Percentiles rank a stretch among this genome's conserved stretches.
These are phyloP conservation scores for Ctenoplectra terminalis DNA, from an alignment of 1,140 invertebrate genomes.

Conservation along the genomic window DNA sequence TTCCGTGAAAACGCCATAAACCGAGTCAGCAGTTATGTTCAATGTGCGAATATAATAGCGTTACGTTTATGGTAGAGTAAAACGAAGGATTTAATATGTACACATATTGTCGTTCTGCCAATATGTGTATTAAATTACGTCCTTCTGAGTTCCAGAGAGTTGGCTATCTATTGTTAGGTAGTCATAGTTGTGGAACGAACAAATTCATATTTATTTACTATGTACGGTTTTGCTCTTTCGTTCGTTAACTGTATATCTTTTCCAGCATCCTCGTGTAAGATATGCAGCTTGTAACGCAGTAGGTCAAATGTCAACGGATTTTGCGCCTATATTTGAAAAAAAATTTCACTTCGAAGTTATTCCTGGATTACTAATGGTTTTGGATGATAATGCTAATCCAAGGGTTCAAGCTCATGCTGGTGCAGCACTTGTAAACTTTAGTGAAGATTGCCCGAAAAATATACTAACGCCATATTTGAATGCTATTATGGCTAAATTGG, in stretches of 20 bases:
- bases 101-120: not conserved
- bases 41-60: too few relatives aligned
- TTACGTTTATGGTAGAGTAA: too few relatives aligned
- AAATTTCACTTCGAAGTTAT: conserved; percentile 98
- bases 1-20: conserved; percentile 61
- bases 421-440: conserved; percentile 99
- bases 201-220: too few relatives aligned
- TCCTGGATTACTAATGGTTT: conserved; percentile 93
- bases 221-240: too few relatives aligned
- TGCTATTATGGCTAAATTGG: conserved; percentile 95
- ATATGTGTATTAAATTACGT: too few relatives aligned
- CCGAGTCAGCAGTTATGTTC: too few relatives aligned
- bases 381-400: conserved; percentile 96
- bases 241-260: conserved; percentile 68
- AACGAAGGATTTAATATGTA: conserved; percentile 15
- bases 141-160: too few relatives aligned
- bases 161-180: too few relatives aligned
- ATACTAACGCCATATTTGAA: conserved; percentile 96
- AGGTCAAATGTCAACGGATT: conserved; percentile 99
- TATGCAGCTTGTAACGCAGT: conserved; percentile 99
- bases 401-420: conserved; percentile 96
- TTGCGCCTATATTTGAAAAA: conserved; percentile 98
- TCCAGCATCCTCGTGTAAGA: conserved; percentile 94
- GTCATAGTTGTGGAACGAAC: too few relatives aligned
- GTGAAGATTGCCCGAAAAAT: conserved; percentile 98